These are phyloP conservation scores for Zosterops lateralis DNA, from an alignment of 2,113 vertebrate species.

Conservation along the genomic window DNA sequence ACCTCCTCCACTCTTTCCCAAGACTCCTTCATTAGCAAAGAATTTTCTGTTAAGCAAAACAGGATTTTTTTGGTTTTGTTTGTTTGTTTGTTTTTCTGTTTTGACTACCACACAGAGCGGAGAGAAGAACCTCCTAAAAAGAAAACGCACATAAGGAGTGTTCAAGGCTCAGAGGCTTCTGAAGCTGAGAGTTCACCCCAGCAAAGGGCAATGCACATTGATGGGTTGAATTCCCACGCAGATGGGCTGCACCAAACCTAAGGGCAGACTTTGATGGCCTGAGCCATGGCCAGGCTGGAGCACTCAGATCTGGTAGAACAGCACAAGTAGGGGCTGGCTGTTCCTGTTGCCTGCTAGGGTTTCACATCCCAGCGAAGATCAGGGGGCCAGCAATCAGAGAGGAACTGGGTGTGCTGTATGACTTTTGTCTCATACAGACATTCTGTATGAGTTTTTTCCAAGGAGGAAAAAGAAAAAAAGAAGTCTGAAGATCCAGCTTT, in stretches of 20 bases:
- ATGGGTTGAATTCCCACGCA: fast-evolving
- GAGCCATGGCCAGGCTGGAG: background rate
- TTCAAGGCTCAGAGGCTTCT: background rate
- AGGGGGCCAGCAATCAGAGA: background rate
- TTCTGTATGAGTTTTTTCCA: background rate
- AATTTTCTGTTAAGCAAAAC: background rate
- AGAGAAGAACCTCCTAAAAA: background rate
- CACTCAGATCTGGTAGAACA: background rate
- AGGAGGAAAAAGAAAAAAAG: background rate
- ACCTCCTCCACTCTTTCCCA: background rate
- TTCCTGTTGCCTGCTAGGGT: fast-evolving
- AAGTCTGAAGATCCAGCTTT: background rate
- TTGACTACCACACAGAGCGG: background rate
- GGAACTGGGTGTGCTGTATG: background rate
- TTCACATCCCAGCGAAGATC: background rate
- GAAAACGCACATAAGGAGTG: fast-evolving
- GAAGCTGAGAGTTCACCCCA: background rate
- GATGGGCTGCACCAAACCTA: fast-evolving
- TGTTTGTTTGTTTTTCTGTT: background rate
- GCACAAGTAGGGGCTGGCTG: background rate
- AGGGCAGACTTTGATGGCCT: background rate
- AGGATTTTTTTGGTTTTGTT: no score
- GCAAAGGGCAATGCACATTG: background rate
- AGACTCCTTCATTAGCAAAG: background rate
- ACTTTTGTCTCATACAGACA: no score